Evolutionary conservation across 1,140 invertebrate genomes (phyloP).

Genomic region (Brachionus sp.): DNA sequence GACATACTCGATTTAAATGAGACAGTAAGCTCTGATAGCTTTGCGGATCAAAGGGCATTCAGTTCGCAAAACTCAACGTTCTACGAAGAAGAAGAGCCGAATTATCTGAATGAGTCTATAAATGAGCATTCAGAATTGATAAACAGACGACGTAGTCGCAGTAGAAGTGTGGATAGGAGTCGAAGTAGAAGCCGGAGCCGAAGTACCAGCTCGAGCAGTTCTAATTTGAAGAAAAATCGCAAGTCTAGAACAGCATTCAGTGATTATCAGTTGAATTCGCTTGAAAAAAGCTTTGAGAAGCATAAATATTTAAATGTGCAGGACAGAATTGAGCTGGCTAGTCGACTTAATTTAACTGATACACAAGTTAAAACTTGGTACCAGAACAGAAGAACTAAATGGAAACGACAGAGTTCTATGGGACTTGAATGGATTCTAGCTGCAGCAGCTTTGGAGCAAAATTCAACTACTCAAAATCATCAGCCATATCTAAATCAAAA

Average conservation of each 20-base stretch:
- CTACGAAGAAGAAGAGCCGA: background rate
- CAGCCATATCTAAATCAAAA: background rate
- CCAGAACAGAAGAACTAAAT: constrained; percentile 77
- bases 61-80: background rate
- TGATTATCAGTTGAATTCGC: constrained; percentile 87
- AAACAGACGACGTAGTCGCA: background rate
- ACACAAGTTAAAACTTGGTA: constrained; percentile 99
- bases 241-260: constrained; percentile 97
- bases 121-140: background rate
- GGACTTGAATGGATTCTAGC: constrained; percentile 35
- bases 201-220: background rate
- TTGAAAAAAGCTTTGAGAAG: constrained; percentile 94
- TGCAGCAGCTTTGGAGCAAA: constrained; percentile 37
- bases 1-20: constrained; percentile 1
- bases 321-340: constrained; percentile 93
- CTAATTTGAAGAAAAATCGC: constrained; percentile 76
- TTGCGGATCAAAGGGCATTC: background rate
- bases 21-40: background rate
- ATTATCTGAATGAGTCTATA: background rate
- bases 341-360: constrained; percentile 88
- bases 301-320: constrained; percentile 98
- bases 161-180: background rate
- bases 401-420: constrained; percentile 41
- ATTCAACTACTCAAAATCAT: background rate
- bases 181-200: constrained; percentile 1